Percentiles rank a stretch among this genome's conserved stretches.
Conservation (phyloP, 2,888 invertebrate species). For the Buathra laborator region DNA sequence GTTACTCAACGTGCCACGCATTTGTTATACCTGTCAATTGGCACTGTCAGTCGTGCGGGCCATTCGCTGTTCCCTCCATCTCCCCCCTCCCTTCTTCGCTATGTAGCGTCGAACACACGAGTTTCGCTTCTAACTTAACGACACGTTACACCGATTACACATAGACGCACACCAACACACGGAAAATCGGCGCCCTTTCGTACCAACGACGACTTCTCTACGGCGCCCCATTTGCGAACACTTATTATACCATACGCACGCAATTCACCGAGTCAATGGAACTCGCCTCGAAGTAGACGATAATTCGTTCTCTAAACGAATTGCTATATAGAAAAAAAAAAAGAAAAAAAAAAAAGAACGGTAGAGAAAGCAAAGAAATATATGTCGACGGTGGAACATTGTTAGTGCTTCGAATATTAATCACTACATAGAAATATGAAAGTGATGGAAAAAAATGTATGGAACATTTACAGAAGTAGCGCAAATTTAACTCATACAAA, state of each 20-base stretch:
- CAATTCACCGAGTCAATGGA: conserved; percentile 33
- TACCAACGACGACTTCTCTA: conserved; percentile 5
- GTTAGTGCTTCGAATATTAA: neutral
- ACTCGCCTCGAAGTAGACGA: neutral
- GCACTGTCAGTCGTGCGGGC: conserved; percentile 73
- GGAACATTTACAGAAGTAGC: too few species aligned
- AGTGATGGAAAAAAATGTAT: too few species aligned
- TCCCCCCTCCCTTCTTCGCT: conserved; percentile 16
- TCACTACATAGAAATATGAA: too few species aligned
- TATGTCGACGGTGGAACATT: neutral
- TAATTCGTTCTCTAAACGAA: conserved; percentile 22
- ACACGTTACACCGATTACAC: conserved; percentile 11
- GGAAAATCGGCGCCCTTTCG: neutral
- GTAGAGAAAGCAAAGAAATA: neutral
- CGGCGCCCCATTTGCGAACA: conserved; percentile 12
- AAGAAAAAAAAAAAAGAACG: too few species aligned
- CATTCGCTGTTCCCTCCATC: conserved; percentile 1
- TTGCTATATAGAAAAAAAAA: neutral
- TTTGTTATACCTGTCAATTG: conserved; percentile 80
- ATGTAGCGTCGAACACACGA: conserved; percentile 42
- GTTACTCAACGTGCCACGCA: conserved; percentile 75
- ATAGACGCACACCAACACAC: neutral
- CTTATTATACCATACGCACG: neutral
- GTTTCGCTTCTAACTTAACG: conserved; percentile 72
- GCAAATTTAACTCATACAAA: too few species aligned